A percentile compares a stretch with the other conserved stretches of the same genome.
phyloP scores from a whole-genome alignment of 2,113 vertebrate genomes.

The Brachionichthys hirsutus region DNA sequence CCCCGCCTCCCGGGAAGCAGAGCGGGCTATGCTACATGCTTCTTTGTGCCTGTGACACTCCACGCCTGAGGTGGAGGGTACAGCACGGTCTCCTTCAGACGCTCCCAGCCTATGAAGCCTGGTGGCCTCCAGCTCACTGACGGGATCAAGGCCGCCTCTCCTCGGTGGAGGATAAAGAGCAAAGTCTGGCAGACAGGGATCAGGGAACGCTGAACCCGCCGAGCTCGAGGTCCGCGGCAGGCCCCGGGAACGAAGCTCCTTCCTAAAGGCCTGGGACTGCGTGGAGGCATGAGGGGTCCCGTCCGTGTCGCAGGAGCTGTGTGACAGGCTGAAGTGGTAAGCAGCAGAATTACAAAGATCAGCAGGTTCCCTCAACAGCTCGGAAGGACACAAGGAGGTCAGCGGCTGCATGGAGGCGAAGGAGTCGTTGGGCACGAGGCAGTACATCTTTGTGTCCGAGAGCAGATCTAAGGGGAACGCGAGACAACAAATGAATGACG shows the following conservation, averaged over 20 bases:
- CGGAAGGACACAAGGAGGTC: conserved; percentile 88
- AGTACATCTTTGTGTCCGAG: conserved; percentile 93
- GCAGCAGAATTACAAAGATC: conserved; percentile 82
- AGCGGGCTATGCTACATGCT: conserved; percentile 74
- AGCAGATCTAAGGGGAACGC: conserved; percentile 82
- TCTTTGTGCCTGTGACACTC: conserved; percentile 70
- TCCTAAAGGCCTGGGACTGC: conserved; percentile 93
- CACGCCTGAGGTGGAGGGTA: conserved; percentile 72
- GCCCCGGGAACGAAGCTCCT: conserved; percentile 92
- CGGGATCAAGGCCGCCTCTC: conserved; percentile 88
- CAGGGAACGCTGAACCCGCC: conserved; percentile 92
- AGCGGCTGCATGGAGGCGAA: conserved; percentile 97
- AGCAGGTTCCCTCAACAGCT: conserved; percentile 83
- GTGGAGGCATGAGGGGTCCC: conserved; percentile 81
- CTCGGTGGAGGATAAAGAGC: conserved; percentile 90
- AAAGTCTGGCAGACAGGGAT: conserved; percentile 90
- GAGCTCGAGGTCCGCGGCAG: conserved; percentile 97
- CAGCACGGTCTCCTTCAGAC: conserved; percentile 75
- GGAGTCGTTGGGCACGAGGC: conserved; percentile 93
- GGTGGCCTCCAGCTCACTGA: conserved; percentile 90
- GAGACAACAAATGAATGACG: background rate
- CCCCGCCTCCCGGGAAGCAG: conserved; percentile 73
- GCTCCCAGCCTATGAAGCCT: conserved; percentile 82
- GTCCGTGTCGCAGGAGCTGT: conserved; percentile 88
- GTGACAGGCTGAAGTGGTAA: conserved; percentile 85